Evolutionary conservation across 2,113 vertebrate species (phyloP).

Genomic region (Cyprinus carpio): DNA sequence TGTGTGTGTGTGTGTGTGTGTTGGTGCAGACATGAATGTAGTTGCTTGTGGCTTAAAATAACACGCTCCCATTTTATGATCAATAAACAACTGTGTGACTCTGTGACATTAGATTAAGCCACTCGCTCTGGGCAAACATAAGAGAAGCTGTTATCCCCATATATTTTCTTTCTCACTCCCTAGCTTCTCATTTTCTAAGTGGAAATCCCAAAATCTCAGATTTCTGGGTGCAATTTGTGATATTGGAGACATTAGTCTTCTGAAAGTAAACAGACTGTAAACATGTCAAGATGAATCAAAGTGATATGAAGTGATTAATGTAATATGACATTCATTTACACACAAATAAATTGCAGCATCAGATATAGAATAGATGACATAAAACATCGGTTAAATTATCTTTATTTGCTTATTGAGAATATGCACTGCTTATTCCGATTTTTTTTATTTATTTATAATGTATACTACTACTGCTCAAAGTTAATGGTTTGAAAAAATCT

Average conservation of each 20-base stretch:
- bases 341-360: background rate
- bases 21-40: background rate
- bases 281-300: conserved; percentile 33
- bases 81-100: conserved; percentile 42
- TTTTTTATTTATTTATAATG: background rate
- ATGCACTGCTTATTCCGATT: background rate
- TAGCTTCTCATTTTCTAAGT: background rate
- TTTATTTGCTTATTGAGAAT: background rate
- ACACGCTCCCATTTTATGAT: conserved; percentile 28
- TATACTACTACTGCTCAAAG: no score
- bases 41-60: conserved; percentile 8
- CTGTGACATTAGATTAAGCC: conserved; percentile 37
- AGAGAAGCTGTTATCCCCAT: conserved; percentile 7
- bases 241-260: conserved; percentile 11
- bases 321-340: conserved; percentile 11
- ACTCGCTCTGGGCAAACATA: conserved; percentile 28
- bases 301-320: conserved; percentile 19
- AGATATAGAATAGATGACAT: background rate
- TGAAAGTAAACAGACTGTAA: conserved; percentile 11
- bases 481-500: no score
- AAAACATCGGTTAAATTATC: background rate
- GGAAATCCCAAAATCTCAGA: background rate
- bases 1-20: background rate
- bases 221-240: conserved; percentile 10
- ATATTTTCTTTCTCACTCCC: background rate